phyloP scores from a whole-genome alignment of 2,888 invertebrate species.

The Drosophila anomelani region DNA sequence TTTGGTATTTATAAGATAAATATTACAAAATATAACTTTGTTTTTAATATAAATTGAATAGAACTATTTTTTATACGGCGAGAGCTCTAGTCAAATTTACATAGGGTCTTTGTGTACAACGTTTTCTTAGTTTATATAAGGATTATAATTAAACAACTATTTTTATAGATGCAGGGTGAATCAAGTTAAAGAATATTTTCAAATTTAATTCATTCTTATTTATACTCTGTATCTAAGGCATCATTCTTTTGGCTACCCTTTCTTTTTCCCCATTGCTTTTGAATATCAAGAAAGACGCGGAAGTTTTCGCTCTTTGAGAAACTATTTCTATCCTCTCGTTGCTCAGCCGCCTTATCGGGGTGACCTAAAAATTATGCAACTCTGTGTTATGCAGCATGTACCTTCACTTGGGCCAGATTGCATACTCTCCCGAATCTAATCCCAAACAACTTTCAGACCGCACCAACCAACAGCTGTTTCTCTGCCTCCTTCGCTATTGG shows the following conservation, averaged over 20 bases:
- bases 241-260: neutral
- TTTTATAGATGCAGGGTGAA: neutral
- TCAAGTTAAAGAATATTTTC: too few relatives aligned
- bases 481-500: conserved; percentile 7
- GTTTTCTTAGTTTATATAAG: neutral
- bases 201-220: neutral
- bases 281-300: conserved; percentile 9
- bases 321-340: conserved; percentile 3
- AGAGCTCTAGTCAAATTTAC: neutral
- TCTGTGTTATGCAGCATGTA: conserved; percentile 24
- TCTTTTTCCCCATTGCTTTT: neutral
- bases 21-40: neutral
- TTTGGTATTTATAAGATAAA: neutral
- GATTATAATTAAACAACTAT: neutral
- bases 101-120: neutral
- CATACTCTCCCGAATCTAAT: conserved; percentile 25
- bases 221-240: neutral
- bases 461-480: conserved; percentile 45
- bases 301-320: conserved; percentile 9
- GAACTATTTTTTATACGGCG: neutral
- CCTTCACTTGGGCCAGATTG: conserved; percentile 17
- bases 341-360: conserved; percentile 11
- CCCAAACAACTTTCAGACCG: conserved; percentile 20
- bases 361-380: conserved; percentile 50
- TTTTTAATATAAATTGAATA: neutral